A percentile compares a stretch with the other conserved stretches of the same genome.
These are phyloP conservation scores for Sturmia bella DNA, from an alignment of 2,888 invertebrate species.

Conservation along the genomic window DNA sequence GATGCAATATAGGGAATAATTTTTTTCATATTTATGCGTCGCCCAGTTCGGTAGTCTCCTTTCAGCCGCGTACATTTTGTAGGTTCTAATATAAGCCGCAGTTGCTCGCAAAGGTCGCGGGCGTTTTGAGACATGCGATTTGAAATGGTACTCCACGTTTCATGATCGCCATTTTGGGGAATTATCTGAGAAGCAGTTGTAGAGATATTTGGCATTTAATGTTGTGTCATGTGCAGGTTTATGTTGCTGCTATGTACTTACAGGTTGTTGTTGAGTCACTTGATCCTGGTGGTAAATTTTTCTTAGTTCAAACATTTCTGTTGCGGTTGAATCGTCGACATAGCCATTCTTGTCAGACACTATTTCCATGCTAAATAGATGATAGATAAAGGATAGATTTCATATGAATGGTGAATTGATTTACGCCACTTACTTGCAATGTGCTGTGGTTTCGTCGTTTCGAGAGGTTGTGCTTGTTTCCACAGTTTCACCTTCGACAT, in stretches of 20 bases:
- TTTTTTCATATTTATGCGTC: conserved; percentile 97
- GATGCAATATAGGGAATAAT: conserved; percentile 99
- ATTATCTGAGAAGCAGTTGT: conserved; percentile 67
- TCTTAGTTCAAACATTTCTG: conserved; percentile 77
- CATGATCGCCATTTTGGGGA: conserved; percentile 78
- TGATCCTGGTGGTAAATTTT: conserved; percentile 80
- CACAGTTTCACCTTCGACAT: conserved; percentile 89
- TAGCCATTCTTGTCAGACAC: conserved; percentile 75
- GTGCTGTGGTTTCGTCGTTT: conserved; percentile 88
- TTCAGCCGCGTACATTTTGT: conserved; percentile 94
- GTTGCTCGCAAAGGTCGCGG: conserved; percentile 94
- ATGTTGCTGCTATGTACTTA: conserved; percentile 65
- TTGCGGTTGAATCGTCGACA: conserved; percentile 75
- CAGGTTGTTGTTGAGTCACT: conserved; percentile 74
- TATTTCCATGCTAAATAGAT: conserved; percentile 76
- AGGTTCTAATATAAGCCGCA: conserved; percentile 96
- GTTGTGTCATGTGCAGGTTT: too few species aligned
- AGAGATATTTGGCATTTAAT: neutral
- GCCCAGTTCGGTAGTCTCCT: conserved; percentile 98
- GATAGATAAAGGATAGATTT: neutral
- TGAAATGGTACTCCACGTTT: conserved; percentile 80
- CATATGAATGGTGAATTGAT: neutral
- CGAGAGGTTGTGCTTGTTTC: conserved; percentile 86
- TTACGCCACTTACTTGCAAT: conserved; percentile 86
- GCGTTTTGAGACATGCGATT: conserved; percentile 84